These are phyloP conservation scores for Drosophila melanogaster DNA, from an alignment of 1,140 invertebrate species.

Conservation along the genomic window Release_6_plus_ISO1_MT NT_037436.4:14307501-14308000, in stretches of 20 bases:
- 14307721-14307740: slow-evolving; percentile 37
- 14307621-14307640: slow-evolving; percentile 50
- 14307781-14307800: slow-evolving; percentile 63
- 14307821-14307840: slow-evolving; percentile 14
- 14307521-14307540: slow-evolving; percentile 33
- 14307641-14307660: slow-evolving; percentile 39
- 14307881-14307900: slow-evolving; percentile 63
- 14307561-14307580: slow-evolving; percentile 29
- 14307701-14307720: slow-evolving; percentile 5
- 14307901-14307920: slow-evolving; percentile 19
- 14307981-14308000: slow-evolving; percentile 4
- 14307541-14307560: slow-evolving; percentile 36
- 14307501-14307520: slow-evolving; percentile 8
- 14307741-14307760: slow-evolving; percentile 46
- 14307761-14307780: slow-evolving; percentile 12
- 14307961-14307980: neutral
- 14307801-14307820: slow-evolving; percentile 15
- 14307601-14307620: slow-evolving; percentile 42
- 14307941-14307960: slow-evolving; percentile 29
- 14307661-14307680: slow-evolving; percentile 38
- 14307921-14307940: slow-evolving; percentile 36
- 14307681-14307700: slow-evolving; percentile 27
- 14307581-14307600: slow-evolving; percentile 5
- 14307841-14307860: slow-evolving; percentile 25
- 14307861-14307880: slow-evolving; percentile 30